phyloP scores from a whole-genome alignment of 2,888 invertebrate species.

The Andrena hattorfiana region DNA sequence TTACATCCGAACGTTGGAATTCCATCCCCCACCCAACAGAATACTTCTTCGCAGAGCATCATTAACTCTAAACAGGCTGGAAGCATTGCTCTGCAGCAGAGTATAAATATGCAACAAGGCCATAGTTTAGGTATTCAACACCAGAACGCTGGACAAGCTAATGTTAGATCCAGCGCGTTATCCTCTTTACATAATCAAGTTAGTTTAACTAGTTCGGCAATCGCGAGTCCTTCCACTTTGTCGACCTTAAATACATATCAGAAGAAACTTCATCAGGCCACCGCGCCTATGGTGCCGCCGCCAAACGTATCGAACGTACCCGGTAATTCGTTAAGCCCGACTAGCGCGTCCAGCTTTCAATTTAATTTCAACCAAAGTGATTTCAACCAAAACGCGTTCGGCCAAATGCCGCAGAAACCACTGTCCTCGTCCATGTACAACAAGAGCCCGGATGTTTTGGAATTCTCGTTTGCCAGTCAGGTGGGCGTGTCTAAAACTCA shows the following conservation, averaged over 20 bases:
- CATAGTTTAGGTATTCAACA: conserved; percentile 70
- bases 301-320: conserved; percentile 42
- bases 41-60: conserved; percentile 56
- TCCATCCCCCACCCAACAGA: conserved; percentile 52
- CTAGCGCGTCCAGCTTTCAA: conserved; percentile 64
- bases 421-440: conserved; percentile 73
- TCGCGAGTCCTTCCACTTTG: conserved; percentile 67
- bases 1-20: conserved; percentile 61
- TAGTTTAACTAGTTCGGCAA: conserved; percentile 62
- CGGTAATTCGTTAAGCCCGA: conserved; percentile 55
- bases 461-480: conserved; percentile 75
- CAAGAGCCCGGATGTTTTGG: conserved; percentile 67
- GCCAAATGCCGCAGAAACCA: conserved; percentile 74
- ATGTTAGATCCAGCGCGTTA: conserved; percentile 64
- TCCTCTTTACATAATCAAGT: conserved; percentile 71
- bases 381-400: conserved; percentile 69
- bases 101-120: conserved; percentile 61
- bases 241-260: conserved; percentile 73
- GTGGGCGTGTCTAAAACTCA: conserved; percentile 53
- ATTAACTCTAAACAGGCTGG: conserved; percentile 57
- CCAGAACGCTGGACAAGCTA: conserved; percentile 59
- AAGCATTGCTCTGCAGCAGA: conserved; percentile 56
- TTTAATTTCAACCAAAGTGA: conserved; percentile 72
- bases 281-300: conserved; percentile 29
- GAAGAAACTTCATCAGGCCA: conserved; percentile 70